Evolutionary conservation across 2,113 vertebrate genomes (phyloP).

Genomic region (Urocitellus parryii): DNA sequence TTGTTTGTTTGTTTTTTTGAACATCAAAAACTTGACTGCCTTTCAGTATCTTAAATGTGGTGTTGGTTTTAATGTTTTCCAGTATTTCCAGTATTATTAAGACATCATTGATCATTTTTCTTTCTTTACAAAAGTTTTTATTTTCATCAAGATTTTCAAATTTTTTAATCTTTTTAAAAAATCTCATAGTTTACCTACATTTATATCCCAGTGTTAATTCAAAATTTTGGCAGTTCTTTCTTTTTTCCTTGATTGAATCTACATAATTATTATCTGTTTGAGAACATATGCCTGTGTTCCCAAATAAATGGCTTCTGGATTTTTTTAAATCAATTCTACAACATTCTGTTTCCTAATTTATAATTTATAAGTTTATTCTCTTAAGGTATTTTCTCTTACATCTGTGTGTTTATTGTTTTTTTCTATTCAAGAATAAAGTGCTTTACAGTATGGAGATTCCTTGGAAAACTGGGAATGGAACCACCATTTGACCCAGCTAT

Average conservation of each 20-base stretch:
- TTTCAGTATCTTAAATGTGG: not conserved
- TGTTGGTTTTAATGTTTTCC: not conserved
- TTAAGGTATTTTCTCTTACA: not conserved
- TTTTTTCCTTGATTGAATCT: not conserved
- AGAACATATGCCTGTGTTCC: not conserved
- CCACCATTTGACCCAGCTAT: no score
- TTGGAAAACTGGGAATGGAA: no score
- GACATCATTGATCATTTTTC: not conserved
- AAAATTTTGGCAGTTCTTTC: not conserved
- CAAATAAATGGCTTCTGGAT: not conserved
- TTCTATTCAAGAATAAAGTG: not conserved
- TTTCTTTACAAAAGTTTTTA: not conserved
- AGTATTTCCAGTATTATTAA: not conserved
- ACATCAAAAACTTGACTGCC: not conserved
- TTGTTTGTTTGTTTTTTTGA: not conserved
- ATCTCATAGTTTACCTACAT: not conserved
- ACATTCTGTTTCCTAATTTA: not conserved
- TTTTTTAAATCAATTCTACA: not conserved
- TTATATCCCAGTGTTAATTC: not conserved
- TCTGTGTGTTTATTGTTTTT: not conserved
- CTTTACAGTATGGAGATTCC: not conserved
- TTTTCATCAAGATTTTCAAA: not conserved
- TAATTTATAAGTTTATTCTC: not conserved
- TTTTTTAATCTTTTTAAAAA: not conserved
- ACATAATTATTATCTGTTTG: not conserved